Conservation (phyloP, 1,140 invertebrate genomes). For the Drosophila tristis region DNA sequence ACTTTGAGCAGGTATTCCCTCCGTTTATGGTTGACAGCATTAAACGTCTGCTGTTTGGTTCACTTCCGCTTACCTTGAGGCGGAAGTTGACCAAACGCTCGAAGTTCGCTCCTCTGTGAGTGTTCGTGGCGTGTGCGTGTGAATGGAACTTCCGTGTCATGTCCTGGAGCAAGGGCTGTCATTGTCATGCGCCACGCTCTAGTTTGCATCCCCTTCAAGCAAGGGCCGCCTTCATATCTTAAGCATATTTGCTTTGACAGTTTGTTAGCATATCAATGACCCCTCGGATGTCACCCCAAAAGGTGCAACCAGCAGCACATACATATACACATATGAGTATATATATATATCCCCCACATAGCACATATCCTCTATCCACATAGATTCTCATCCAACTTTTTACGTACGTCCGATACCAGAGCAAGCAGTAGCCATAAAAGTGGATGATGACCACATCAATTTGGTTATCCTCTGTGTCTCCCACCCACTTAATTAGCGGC, state of each 20-base stretch:
- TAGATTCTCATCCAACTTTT: constrained; percentile 21
- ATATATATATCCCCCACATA: constrained; percentile 4
- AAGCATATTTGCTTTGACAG: constrained; percentile 68
- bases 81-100: constrained; percentile 68
- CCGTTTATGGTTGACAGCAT: constrained; percentile 34
- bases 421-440: constrained; percentile 48
- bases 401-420: constrained; percentile 7
- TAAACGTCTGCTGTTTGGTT: constrained; percentile 61
- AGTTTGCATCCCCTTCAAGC: constrained; percentile 3
- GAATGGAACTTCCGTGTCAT: constrained; percentile 63
- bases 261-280: constrained; percentile 70
- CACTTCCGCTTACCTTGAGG: constrained; percentile 54
- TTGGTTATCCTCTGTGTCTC: constrained; percentile 33
- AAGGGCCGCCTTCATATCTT: constrained; percentile 1
- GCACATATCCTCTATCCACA: constrained; percentile 12
- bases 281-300: constrained; percentile 36
- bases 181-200: constrained; percentile 59
- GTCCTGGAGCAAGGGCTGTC: constrained; percentile 57
- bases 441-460: constrained; percentile 61
- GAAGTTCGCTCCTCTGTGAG: constrained; percentile 25
- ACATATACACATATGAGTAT: neutral
- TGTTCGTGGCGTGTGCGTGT: constrained; percentile 33
- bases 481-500: constrained; percentile 56
- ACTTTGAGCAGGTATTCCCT: constrained; percentile 33
- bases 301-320: constrained; percentile 32